Conservation (phyloP, 2,113 vertebrate genomes). For the Gopherus evgoodei region DNA sequence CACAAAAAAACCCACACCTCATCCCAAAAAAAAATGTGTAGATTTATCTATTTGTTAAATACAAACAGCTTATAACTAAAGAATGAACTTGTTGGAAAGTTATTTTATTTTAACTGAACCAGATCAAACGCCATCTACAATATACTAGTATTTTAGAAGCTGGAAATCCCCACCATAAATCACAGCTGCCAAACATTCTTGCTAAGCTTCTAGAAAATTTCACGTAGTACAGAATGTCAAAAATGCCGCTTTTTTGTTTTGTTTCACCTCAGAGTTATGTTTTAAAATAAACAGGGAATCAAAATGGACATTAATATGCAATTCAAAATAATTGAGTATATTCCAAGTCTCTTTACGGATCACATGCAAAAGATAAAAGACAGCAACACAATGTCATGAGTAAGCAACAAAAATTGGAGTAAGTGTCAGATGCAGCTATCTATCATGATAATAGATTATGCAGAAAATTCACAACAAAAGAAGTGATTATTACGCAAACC, state of each 20-base stretch:
- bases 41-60: conserved; percentile 60
- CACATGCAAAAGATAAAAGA: background rate
- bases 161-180: conserved; percentile 78
- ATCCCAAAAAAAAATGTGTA: background rate
- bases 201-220: conserved; percentile 62
- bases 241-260: conserved; percentile 58
- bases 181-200: conserved; percentile 65
- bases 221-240: conserved; percentile 51
- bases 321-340: conserved; percentile 10
- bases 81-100: conserved; percentile 60
- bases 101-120: conserved; percentile 59
- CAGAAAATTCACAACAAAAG: background rate
- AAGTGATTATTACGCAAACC: background rate
- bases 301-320: conserved; percentile 13
- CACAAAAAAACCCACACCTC: background rate
- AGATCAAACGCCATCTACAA: conserved; percentile 54
- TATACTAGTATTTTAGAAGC: conserved; percentile 43
- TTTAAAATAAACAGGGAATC: conserved; percentile 43
- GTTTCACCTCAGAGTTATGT: conserved; percentile 50
- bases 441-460: background rate
- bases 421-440: background rate
- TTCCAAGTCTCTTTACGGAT: background rate
- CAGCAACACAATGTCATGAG: conserved; percentile 2
- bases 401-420: background rate
- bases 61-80: conserved; percentile 55